phyloP scores from a whole-genome alignment of 2,797 vertebrate species.

The Acestrorhynchus altus region DNA sequence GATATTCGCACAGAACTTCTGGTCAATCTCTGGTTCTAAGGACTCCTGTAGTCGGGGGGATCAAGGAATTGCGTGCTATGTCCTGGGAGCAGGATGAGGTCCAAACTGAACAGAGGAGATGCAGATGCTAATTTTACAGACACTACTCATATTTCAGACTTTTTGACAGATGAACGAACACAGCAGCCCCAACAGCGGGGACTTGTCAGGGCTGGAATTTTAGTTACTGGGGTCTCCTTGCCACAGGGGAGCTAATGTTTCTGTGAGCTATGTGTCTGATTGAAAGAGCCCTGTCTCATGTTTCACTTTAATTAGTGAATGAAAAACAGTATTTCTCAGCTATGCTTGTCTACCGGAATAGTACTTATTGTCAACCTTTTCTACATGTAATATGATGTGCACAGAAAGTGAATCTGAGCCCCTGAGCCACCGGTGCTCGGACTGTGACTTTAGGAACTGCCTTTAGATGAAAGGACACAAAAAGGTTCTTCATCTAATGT shows the following conservation, averaged over 20 bases:
- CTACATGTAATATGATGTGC: conserved; percentile 13
- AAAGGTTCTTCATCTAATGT: not conserved
- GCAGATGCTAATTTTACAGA: conserved; percentile 34
- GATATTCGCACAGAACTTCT: not conserved
- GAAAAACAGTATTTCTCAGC: conserved; percentile 50
- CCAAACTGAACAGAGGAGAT: conserved; percentile 33
- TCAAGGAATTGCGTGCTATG: conserved; percentile 4
- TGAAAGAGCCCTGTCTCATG: conserved; percentile 64
- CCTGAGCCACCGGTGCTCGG: not conserved
- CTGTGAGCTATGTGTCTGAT: conserved; percentile 59
- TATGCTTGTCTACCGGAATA: conserved; percentile 38
- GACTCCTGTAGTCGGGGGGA: conserved; percentile 9
- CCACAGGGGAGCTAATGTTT: conserved; percentile 49
- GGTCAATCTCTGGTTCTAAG: not conserved
- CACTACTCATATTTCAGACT: conserved; percentile 40
- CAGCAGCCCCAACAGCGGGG: conserved; percentile 19
- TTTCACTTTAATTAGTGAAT: conserved; percentile 71
- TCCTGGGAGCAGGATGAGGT: conserved; percentile 31
- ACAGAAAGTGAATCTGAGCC: conserved; percentile 9
- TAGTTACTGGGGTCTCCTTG: conserved; percentile 65
- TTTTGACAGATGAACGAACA: conserved; percentile 40
- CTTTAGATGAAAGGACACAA: not conserved
- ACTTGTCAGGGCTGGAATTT: conserved; percentile 62
- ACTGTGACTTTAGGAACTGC: not conserved
- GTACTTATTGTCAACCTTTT: conserved; percentile 32